Percentiles rank a stretch among this genome's conserved stretches.
These are phyloP conservation scores for Drosophila quasianomalipes DNA, from an alignment of 2,888 invertebrate species.

Conservation along the genomic window DNA sequence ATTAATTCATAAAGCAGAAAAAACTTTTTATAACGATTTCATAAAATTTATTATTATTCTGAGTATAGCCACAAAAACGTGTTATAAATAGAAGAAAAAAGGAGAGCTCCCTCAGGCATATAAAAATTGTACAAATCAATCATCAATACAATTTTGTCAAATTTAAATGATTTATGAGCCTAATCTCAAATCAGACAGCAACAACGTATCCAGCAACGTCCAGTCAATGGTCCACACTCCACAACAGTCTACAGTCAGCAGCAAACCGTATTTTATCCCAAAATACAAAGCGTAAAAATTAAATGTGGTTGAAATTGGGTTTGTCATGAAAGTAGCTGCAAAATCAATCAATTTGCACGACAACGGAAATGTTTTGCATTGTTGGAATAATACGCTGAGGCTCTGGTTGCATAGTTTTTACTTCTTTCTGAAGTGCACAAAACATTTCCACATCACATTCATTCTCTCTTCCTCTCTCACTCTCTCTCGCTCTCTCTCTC, in stretches of 20 bases:
- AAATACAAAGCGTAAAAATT: background rate
- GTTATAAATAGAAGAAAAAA: background rate
- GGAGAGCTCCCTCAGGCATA: too few relatives aligned
- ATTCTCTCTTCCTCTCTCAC: background rate
- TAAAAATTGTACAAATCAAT: constrained; percentile 27
- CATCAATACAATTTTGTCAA: constrained; percentile 18
- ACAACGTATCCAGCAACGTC: background rate
- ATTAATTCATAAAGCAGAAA: too few relatives aligned
- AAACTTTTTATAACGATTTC: too few relatives aligned
- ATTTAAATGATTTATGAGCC: constrained; percentile 43
- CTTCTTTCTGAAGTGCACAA: constrained; percentile 1
- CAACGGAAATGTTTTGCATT: constrained; percentile 10
- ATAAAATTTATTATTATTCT: too few relatives aligned
- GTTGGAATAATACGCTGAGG: background rate
- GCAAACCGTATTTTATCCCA: background rate
- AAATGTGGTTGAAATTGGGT: constrained; percentile 14
- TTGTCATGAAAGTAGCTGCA: constrained; percentile 13
- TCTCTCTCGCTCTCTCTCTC: too few relatives aligned
- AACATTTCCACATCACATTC: background rate
- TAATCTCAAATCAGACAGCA: background rate
- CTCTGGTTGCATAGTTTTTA: constrained; percentile 3
- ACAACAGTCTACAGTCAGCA: background rate
- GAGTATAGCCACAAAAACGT: background rate
- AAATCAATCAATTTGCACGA: constrained; percentile 32
- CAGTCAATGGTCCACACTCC: background rate